Conservation (phyloP, 2,113 vertebrate genomes). For the Chascanopsetta lugubris region DNA sequence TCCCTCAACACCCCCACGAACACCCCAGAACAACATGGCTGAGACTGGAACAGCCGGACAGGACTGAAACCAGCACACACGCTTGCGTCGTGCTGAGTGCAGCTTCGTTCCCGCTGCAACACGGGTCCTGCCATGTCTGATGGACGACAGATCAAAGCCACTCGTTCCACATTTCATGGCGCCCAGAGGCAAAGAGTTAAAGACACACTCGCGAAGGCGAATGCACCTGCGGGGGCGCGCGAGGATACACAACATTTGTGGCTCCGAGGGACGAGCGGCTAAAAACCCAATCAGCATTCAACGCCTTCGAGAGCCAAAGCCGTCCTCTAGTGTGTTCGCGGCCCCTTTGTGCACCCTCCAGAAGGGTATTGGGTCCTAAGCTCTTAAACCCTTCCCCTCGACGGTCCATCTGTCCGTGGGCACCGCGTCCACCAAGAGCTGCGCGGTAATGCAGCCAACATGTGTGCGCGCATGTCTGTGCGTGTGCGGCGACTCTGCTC, state of each 20-base stretch:
- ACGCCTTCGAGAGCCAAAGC: constrained; percentile 39
- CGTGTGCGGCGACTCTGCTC: constrained; percentile 40
- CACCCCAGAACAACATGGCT: too few species aligned
- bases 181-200: constrained; percentile 13
- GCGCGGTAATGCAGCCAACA: constrained; percentile 44
- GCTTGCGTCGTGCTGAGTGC: background rate
- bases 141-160: constrained; percentile 14
- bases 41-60: background rate
- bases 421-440: constrained; percentile 57
- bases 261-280: constrained; percentile 11
- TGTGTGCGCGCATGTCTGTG: constrained; percentile 27
- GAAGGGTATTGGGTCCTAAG: constrained; percentile 63
- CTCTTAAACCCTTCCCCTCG: constrained; percentile 61
- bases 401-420: constrained; percentile 62
- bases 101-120: background rate
- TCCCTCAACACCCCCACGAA: too few species aligned
- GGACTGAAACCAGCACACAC: background rate
- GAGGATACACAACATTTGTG: background rate
- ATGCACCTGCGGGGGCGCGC: background rate
- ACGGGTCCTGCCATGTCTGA: background rate
- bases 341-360: constrained; percentile 56
- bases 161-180: constrained; percentile 47
- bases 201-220: background rate
- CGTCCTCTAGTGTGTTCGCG: constrained; percentile 32
- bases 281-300: constrained; percentile 38